Evolutionary conservation across 2,888 invertebrate genomes (phyloP).

Genomic region (Noctua pronuba): DNA sequence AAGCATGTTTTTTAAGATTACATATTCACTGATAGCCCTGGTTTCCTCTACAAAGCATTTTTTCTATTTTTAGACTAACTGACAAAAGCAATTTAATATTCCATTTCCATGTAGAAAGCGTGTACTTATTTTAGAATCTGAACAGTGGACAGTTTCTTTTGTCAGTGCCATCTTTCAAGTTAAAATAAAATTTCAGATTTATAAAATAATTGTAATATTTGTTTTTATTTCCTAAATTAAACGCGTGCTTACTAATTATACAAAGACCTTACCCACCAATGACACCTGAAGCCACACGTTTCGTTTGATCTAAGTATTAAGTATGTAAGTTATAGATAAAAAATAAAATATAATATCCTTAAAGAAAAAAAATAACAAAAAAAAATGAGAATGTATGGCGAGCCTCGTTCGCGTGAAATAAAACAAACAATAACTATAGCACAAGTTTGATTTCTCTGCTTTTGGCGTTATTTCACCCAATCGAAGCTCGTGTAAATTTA

Average conservation of each 20-base stretch:
- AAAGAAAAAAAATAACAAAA: slow-evolving; percentile 79
- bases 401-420: slow-evolving; percentile 86
- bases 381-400: slow-evolving; percentile 78
- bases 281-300: slow-evolving; percentile 89
- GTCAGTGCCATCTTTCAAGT: slow-evolving; percentile 77
- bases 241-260: slow-evolving; percentile 83
- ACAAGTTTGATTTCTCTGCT: slow-evolving; percentile 74
- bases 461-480: slow-evolving; percentile 80
- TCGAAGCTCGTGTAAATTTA: slow-evolving; percentile 81
- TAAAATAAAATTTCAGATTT: slow-evolving; percentile 69
- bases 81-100: slow-evolving; percentile 72
- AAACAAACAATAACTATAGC: slow-evolving; percentile 68
- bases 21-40: slow-evolving; percentile 55
- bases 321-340: slow-evolving; percentile 88
- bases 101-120: slow-evolving; percentile 66
- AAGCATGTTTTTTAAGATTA: slow-evolving; percentile 63
- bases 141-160: slow-evolving; percentile 71
- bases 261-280: slow-evolving; percentile 89
- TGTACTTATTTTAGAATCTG: slow-evolving; percentile 71
- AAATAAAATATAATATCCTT: slow-evolving; percentile 81
- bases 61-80: slow-evolving; percentile 70
- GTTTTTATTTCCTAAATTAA: slow-evolving; percentile 65
- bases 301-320: slow-evolving; percentile 89
- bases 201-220: slow-evolving; percentile 67
- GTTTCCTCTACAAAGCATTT: slow-evolving; percentile 70